These are phyloP conservation scores for Nomia melanderi DNA, from an alignment of 1,140 invertebrate species.

Conservation along the genomic window DNA sequence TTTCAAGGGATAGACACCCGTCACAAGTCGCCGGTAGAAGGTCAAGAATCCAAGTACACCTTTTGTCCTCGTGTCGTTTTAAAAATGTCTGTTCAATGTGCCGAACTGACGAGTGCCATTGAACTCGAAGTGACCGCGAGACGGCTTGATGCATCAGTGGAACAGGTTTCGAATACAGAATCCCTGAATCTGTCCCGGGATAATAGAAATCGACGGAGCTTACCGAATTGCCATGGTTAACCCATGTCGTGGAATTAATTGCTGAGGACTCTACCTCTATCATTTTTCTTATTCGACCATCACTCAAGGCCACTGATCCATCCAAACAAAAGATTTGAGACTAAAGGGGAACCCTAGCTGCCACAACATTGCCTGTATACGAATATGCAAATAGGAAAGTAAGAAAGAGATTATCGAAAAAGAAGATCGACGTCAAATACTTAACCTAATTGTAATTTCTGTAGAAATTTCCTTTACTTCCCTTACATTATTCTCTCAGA, in stretches of 20 bases:
- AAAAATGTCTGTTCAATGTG: slow-evolving; percentile 58
- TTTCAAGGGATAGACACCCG: slow-evolving; percentile 20
- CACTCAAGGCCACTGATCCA: slow-evolving; percentile 5
- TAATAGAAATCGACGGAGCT: slow-evolving; percentile 60
- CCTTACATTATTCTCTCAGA: too few relatives aligned
- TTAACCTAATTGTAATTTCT: too few relatives aligned
- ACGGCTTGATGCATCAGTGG: slow-evolving; percentile 30
- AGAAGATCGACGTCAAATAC: too few relatives aligned
- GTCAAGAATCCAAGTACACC: slow-evolving; percentile 51
- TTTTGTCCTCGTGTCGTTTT: slow-evolving; percentile 56
- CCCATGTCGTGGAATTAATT: slow-evolving; percentile 45
- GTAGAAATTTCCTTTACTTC: too few relatives aligned
- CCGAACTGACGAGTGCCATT: slow-evolving; percentile 63
- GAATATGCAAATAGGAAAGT: too few relatives aligned
- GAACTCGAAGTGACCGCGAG: slow-evolving; percentile 43
- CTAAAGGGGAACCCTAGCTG: neutral
- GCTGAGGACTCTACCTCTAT: slow-evolving; percentile 11
- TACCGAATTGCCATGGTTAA: slow-evolving; percentile 46
- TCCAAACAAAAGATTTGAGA: neutral
- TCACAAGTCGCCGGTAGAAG: slow-evolving; percentile 21
- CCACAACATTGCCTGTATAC: too few relatives aligned
- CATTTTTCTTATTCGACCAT: slow-evolving; percentile 24
- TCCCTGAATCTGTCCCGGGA: slow-evolving; percentile 52
- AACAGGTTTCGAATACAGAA: slow-evolving; percentile 65
- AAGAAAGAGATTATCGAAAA: too few relatives aligned